These are phyloP conservation scores for Luscinia megarhynchos DNA, from an alignment of 2,797 vertebrate species.

Conservation along the genomic window DNA sequence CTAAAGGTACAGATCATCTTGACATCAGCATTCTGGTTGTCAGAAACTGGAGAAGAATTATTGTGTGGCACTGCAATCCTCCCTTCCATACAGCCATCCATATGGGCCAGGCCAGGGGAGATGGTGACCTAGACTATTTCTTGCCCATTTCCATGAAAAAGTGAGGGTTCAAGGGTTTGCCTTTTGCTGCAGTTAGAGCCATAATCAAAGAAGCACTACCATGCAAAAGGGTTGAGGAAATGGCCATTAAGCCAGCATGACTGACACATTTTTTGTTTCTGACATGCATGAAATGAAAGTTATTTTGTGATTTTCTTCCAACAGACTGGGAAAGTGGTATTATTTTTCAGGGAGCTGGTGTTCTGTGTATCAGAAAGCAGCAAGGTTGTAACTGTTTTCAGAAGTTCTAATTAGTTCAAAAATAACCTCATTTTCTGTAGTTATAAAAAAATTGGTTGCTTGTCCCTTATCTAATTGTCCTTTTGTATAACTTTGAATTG, in stretches of 20 bases:
- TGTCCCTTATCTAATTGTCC: background rate
- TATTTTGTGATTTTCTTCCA: background rate
- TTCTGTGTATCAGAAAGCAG: background rate
- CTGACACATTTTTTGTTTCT: background rate
- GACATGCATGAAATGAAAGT: background rate
- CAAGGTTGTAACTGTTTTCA: background rate
- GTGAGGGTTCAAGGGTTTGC: background rate
- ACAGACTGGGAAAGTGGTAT: background rate
- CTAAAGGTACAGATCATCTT: background rate
- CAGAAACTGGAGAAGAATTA: background rate
- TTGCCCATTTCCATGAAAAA: background rate
- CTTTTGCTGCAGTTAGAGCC: background rate
- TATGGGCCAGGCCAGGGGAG: background rate
- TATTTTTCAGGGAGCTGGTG: background rate
- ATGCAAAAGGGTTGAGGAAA: background rate
- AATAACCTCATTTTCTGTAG: background rate
- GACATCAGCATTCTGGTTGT: background rate
- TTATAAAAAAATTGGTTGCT: background rate
- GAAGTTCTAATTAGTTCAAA: background rate
- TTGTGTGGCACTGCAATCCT: accelerated
- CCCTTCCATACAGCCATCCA: background rate
- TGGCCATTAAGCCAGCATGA: accelerated
- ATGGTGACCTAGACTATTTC: background rate
- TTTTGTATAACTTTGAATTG: background rate
- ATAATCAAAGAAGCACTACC: background rate